These are phyloP conservation scores for Poeciliopsis turrubarensis DNA, from an alignment of 2,113 vertebrate species.

Conservation along the genomic window DNA sequence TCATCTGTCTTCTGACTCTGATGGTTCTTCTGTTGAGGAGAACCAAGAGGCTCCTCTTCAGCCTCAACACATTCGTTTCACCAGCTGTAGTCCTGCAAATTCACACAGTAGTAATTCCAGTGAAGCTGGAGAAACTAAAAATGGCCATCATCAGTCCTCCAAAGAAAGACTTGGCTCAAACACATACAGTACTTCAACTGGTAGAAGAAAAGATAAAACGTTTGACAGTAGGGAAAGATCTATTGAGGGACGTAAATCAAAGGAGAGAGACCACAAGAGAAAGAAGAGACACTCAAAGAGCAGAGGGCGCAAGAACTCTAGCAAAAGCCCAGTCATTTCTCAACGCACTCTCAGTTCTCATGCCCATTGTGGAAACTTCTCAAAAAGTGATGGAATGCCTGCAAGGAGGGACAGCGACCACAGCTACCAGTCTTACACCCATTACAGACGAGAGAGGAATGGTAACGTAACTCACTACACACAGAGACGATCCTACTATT, in stretches of 20 bases:
- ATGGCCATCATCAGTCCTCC: conserved; percentile 10
- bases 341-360: conserved; percentile 75
- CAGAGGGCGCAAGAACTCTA: conserved; percentile 70
- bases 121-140: conserved; percentile 61
- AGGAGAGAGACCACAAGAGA: conserved; percentile 75
- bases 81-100: conserved; percentile 76
- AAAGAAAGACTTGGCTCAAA: conserved; percentile 31
- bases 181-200: conserved; percentile 29
- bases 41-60: conserved; percentile 69
- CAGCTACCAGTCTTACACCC: conserved; percentile 77
- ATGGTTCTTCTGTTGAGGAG: conserved; percentile 80
- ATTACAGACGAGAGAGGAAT: conserved; percentile 78
- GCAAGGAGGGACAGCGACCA: conserved; percentile 80
- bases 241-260: conserved; percentile 70
- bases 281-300: conserved; percentile 76
- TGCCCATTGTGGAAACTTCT: conserved; percentile 78
- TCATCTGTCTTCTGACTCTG: conserved; percentile 91
- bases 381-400: conserved; percentile 70
- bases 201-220: conserved; percentile 54
- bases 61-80: conserved; percentile 80
- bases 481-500: conserved; percentile 75
- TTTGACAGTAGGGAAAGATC: conserved; percentile 65
- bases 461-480: conserved; percentile 76
- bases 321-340: conserved; percentile 77
- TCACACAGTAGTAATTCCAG: conserved; percentile 61